These are phyloP conservation scores for Cybosia mesomella DNA, from an alignment of 2,888 invertebrate species.

Conservation along the genomic window DNA sequence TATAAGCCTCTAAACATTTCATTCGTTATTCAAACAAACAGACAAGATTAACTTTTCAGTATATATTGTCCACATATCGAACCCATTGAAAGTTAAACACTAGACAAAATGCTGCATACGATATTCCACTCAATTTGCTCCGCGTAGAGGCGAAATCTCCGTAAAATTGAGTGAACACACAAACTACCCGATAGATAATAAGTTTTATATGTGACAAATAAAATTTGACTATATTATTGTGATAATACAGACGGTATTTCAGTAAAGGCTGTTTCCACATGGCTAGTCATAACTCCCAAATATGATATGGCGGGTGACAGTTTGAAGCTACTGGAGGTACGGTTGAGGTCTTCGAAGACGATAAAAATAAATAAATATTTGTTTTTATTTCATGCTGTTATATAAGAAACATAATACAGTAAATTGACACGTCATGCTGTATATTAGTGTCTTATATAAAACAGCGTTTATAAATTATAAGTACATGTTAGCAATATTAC, in stretches of 20 bases:
- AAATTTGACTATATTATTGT: conserved; percentile 24
- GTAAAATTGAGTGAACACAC: conserved; percentile 52
- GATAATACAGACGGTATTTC: conserved; percentile 28
- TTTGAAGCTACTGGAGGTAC: conserved; percentile 50
- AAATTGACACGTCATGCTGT: background rate
- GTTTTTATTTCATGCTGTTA: background rate
- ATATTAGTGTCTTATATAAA: too few species aligned
- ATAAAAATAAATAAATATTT: conserved; percentile 45
- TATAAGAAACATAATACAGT: background rate
- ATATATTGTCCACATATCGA: conserved; percentile 31
- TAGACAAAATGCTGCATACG: conserved; percentile 33
- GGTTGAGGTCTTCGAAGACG: conserved; percentile 47
- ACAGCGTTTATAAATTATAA: too few species aligned
- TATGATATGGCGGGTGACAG: conserved; percentile 59
- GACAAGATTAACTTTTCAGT: conserved; percentile 52
- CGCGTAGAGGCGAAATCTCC: conserved; percentile 52
- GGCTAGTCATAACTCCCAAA: conserved; percentile 58
- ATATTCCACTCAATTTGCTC: conserved; percentile 56
- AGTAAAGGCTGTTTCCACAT: conserved; percentile 23
- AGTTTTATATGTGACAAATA: conserved; percentile 22
- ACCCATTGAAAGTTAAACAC: conserved; percentile 31
- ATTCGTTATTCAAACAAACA: conserved; percentile 50
- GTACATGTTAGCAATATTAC: too few species aligned
- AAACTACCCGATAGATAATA: conserved; percentile 40
- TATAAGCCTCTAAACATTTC: conserved; percentile 45